A percentile compares a stretch with the other conserved stretches of the same genome.
Conservation (phyloP, 2,113 vertebrate genomes). For the Callithrix jacchus region DNA sequence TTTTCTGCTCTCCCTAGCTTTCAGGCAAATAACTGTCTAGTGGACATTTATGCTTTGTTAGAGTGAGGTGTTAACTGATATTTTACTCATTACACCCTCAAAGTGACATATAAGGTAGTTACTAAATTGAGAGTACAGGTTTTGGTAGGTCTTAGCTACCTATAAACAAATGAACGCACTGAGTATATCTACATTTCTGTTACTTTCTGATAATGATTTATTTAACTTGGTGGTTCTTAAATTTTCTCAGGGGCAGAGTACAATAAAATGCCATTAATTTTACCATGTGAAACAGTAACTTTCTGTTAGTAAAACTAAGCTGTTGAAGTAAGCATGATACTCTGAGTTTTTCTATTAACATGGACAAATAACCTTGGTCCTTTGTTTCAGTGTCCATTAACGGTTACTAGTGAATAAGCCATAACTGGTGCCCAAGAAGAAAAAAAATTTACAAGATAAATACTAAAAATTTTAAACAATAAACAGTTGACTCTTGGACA, state of each 20-base stretch:
- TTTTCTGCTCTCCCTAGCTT: neutral
- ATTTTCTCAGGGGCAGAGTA: conserved; percentile 15
- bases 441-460: conserved; percentile 34
- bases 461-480: conserved; percentile 3
- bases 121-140: conserved; percentile 2
- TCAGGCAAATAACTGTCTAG: neutral
- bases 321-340: conserved; percentile 40
- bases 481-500: neutral
- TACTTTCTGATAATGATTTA: conserved; percentile 53
- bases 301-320: conserved; percentile 48
- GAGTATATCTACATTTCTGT: conserved; percentile 39
- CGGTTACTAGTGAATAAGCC: neutral
- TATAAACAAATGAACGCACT: neutral
- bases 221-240: conserved; percentile 57
- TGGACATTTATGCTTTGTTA: conserved; percentile 32
- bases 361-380: neutral
- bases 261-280: conserved; percentile 45
- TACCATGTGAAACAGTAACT: conserved; percentile 11
- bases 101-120: neutral
- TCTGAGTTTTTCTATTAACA: conserved; percentile 44
- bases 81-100: conserved; percentile 24
- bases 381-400: conserved; percentile 26
- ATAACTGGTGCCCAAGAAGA: neutral
- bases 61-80: neutral
- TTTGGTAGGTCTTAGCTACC: neutral